phyloP scores from a whole-genome alignment of 2,888 invertebrate species.

The Cyclophora punctaria region DNA sequence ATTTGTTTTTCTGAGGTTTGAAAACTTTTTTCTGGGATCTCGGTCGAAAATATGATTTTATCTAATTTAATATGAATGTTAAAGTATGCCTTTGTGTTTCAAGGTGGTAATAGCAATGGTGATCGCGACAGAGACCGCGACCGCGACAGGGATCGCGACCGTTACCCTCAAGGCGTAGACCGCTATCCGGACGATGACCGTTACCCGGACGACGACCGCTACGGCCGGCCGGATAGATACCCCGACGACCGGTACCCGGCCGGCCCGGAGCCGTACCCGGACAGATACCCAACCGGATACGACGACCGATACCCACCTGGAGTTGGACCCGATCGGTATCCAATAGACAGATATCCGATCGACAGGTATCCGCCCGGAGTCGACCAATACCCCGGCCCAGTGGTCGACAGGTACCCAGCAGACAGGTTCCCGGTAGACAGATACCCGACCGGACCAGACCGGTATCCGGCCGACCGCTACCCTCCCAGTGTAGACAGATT shows the following conservation, averaged over 20 bases:
- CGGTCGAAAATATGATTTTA: not conserved
- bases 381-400: conserved; percentile 43
- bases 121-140: conserved; percentile 21
- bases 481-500: conserved; percentile 60
- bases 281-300: conserved; percentile 44
- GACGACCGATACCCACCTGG: conserved; percentile 66
- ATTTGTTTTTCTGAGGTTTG: no score
- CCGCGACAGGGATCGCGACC: conserved; percentile 38
- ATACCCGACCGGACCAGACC: conserved; percentile 60
- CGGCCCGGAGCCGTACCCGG: conserved; percentile 63
- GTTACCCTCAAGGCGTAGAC: conserved; percentile 65
- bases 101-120: conserved; percentile 50
- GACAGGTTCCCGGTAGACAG: conserved; percentile 65
- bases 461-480: conserved; percentile 68
- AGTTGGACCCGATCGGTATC: conserved; percentile 47
- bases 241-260: conserved; percentile 74
- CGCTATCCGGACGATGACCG: conserved; percentile 70
- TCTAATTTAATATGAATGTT: not conserved
- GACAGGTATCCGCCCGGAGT: conserved; percentile 47
- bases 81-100: conserved; percentile 21
- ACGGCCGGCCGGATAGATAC: conserved; percentile 67
- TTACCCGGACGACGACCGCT: conserved; percentile 68
- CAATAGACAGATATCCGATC: conserved; percentile 64
- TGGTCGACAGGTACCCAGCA: conserved; percentile 40
- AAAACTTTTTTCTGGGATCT: no score